Percentiles rank a stretch among this genome's conserved stretches.
Evolutionary conservation across 2,888 invertebrate species (phyloP).

Genomic region (Eupithecia centaureata): DNA sequence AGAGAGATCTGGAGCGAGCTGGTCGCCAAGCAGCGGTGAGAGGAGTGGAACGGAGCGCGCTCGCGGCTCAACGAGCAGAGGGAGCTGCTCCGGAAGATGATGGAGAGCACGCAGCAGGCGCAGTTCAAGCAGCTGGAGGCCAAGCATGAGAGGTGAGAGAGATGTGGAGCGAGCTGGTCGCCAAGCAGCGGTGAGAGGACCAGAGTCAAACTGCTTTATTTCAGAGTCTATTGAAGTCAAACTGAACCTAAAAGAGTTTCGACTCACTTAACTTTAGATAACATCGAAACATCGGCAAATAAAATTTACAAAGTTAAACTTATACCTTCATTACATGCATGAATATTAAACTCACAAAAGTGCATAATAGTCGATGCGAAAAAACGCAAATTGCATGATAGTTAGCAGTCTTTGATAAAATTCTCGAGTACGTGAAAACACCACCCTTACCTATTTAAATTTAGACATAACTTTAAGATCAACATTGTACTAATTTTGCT

Average conservation of each 20-base stretch:
- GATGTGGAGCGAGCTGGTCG: conserved; percentile 97
- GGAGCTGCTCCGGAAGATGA: conserved; percentile 88
- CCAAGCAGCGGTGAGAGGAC: conserved; percentile 92
- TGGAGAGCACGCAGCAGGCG: conserved; percentile 91
- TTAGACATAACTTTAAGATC: no score
- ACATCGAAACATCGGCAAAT: background rate
- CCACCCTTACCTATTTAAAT: no score
- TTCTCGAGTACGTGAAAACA: no score
- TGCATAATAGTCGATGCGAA: no score
- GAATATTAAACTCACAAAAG: no score
- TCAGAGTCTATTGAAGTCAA: background rate
- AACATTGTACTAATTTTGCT: no score
- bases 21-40: conserved; percentile 91
- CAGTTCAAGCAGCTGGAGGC: conserved; percentile 96
- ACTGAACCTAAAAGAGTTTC: background rate
- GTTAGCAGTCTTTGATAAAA: no score
- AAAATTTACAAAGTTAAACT: background rate
- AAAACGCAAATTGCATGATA: no score
- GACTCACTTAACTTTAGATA: background rate
- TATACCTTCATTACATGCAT: no score
- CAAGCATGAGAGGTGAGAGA: conserved; percentile 92
- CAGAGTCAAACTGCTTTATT: no score
- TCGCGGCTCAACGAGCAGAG: conserved; percentile 93
- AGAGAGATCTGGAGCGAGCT: conserved; percentile 97
- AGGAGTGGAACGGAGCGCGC: conserved; percentile 92